Evolutionary conservation across 1,140 invertebrate species (phyloP).

Genomic region (Penaeus indicus): DNA sequence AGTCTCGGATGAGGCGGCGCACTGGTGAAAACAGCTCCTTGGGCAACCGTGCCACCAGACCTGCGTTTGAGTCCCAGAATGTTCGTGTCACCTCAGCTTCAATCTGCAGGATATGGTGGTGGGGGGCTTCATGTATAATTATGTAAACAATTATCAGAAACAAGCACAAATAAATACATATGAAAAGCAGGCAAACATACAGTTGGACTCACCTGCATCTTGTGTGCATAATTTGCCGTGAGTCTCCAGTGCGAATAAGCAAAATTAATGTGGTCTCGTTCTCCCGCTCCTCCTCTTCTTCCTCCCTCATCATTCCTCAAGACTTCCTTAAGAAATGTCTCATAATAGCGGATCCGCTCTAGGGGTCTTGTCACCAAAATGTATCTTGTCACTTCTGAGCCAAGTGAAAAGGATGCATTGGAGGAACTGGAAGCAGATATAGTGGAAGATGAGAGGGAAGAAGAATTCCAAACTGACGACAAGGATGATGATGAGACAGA

Average conservation of each 20-base stretch:
- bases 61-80: constrained; percentile 78
- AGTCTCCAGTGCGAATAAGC: constrained; percentile 75
- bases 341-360: constrained; percentile 34
- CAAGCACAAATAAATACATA: too few species aligned
- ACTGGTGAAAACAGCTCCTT: constrained; percentile 79
- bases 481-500: too few species aligned
- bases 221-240: constrained; percentile 76
- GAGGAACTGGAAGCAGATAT: too few species aligned
- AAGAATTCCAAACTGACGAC: too few species aligned
- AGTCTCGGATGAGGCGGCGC: constrained; percentile 83
- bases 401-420: too few species aligned
- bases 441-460: too few species aligned
- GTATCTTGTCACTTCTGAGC: too few species aligned
- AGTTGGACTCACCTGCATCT: constrained; percentile 68
- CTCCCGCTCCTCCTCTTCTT: constrained; percentile 13
- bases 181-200: background rate
- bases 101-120: constrained; percentile 68
- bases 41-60: constrained; percentile 75
- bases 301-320: too few species aligned
- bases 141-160: background rate
- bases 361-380: too few species aligned
- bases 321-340: constrained; percentile 40
- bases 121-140: background rate
- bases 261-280: constrained; percentile 57
- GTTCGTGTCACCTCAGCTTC: constrained; percentile 80